Conservation (phyloP, 2,888 invertebrate genomes). For the Lochmaea capreae region DNA sequence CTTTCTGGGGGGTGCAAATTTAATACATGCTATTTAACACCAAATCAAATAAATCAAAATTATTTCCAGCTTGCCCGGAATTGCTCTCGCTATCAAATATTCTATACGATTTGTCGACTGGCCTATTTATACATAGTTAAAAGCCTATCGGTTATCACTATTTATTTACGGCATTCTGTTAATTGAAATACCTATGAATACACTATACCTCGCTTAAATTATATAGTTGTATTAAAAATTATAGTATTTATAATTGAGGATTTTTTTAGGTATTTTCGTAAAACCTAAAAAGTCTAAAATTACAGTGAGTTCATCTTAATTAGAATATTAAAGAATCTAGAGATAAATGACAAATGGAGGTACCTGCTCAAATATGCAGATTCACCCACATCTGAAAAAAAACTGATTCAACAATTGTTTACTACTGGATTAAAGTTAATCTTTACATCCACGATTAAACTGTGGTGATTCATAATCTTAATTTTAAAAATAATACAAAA, state of each 20-base stretch:
- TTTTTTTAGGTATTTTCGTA: no score
- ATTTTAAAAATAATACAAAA: no score
- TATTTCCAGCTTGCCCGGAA: no score
- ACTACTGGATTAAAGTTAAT: neutral
- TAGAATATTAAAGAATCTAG: neutral
- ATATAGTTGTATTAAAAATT: neutral
- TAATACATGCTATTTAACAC: no score
- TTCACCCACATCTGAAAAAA: neutral
- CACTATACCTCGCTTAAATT: conserved; percentile 6
- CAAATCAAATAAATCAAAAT: no score
- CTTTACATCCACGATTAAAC: no score
- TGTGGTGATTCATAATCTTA: no score
- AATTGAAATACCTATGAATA: conserved; percentile 19
- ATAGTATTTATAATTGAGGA: no score
- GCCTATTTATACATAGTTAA: conserved; percentile 30
- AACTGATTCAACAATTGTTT: neutral
- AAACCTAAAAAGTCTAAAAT: no score
- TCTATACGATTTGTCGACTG: no score
- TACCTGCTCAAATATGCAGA: conserved; percentile 12
- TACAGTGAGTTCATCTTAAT: neutral
- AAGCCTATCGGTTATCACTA: conserved; percentile 27
- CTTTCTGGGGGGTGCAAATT: no score
- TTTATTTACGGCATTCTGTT: conserved; percentile 24
- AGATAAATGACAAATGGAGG: neutral
- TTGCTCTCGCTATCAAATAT: no score